Conservation (phyloP, 2,113 vertebrate species). For the Tretioscincus oriximinensis region DNA sequence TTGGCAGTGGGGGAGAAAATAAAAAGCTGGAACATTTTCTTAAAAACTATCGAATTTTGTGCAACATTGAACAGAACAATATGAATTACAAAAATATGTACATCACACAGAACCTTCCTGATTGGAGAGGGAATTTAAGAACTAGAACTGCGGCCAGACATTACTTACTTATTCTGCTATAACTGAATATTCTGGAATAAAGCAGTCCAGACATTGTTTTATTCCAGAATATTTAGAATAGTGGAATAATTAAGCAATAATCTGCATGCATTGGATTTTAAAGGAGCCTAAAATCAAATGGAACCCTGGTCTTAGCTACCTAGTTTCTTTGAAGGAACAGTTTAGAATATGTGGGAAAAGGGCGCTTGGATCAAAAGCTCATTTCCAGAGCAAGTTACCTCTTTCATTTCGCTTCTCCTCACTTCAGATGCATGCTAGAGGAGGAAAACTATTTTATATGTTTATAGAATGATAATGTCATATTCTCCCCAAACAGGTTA, state of each 20-base stretch:
- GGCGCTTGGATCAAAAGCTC: conserved; percentile 24
- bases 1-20: not conserved
- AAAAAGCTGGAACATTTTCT: not conserved
- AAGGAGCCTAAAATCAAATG: conserved; percentile 63
- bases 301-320: not conserved
- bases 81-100: conserved; percentile 76
- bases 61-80: conserved; percentile 81
- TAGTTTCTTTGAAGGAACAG: conserved; percentile 3
- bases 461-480: conserved; percentile 32
- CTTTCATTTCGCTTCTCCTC: not conserved
- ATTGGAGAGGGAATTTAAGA: no score
- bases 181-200: no score
- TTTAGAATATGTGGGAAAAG: conserved; percentile 24
- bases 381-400: conserved; percentile 18
- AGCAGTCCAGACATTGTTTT: no score
- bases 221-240: no score
- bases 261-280: conserved; percentile 23
- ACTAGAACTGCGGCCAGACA: no score
- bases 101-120: conserved; percentile 67
- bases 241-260: no score
- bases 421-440: conserved; percentile 21
- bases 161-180: no score
- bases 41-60: conserved; percentile 76
- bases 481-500: conserved; percentile 59
- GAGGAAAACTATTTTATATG: not conserved